Evolutionary conservation across 92 coral and sea anemone genomes (phyloP), one percentile per base, ranked within the genome.

Genomic region (Virgularia gustaviana): DNA sequence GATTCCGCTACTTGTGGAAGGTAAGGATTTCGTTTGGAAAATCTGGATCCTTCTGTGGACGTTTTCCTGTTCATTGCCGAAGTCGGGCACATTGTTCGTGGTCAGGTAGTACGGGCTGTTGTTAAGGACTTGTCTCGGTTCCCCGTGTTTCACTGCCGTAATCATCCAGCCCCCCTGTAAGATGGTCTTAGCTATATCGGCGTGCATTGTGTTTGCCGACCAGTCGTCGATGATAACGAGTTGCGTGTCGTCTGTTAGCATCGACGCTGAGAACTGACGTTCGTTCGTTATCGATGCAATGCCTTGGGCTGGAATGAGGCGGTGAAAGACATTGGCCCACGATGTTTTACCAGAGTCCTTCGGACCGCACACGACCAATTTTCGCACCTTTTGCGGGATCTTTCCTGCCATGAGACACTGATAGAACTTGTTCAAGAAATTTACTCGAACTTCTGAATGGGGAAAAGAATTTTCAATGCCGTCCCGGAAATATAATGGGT

Each of bases 91-190:
- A n/a, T n/a, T n/a, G n/a, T n/a, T n/a, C n/a, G n/a, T n/a, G n/a
- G n/a, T n/a, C n/a, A n/a, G n/a, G n/a, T n/a, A n/a, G n/a, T n/a
- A n/a, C n/a, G n/a, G n/a, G n/a, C n/a, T n/a, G n/a, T n/a, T n/a
- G n/a, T n/a, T n/a, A n/a, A n/a, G n/a, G n/a, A n/a, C n/a, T n/a
- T n/a, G n/a, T n/a, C n/a, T n/a, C 28, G 76, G 76, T 49, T 49
- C 25, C 7, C 23, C 27, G 64, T 71, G 76, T 19, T 71, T 71
- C 0, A 71, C 76, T 0, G 63, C 63, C 7, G 76, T 49, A 1
- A 70, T 33, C 76, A 70, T 51, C 43, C 59, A 31, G 1, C 76
- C 76, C 7, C 76, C 76, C 22, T 70, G 62, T n/a, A n/a, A n/a
- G n/a, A n/a, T n/a, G n/a, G n/a, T n/a, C n/a, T n/a, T n/a, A n/a